Percentiles rank a stretch among this genome's conserved stretches.
Conservation (phyloP, 1,140 invertebrate genomes). For the Drosophila quadrilineata region DNA sequence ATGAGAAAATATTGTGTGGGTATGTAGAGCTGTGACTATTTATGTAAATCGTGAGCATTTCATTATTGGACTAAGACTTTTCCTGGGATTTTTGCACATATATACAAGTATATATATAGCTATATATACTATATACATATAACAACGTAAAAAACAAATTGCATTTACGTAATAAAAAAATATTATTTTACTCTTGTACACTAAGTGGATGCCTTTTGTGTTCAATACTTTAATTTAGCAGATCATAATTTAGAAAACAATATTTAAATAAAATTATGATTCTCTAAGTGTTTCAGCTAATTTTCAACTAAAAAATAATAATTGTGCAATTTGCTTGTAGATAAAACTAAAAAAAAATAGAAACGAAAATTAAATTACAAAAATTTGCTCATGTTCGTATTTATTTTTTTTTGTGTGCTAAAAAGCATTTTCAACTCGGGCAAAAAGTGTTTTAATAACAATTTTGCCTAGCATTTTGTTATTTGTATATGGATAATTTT, state of each 20-base stretch:
- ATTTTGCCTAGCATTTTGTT: constrained; percentile 64
- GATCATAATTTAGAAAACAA: constrained; percentile 33
- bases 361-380: no score
- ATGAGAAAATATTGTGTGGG: constrained; percentile 26
- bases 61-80: constrained; percentile 32
- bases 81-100: constrained; percentile 30
- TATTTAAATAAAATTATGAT: constrained; percentile 22
- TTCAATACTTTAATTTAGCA: constrained; percentile 1
- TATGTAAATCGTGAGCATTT: constrained; percentile 22
- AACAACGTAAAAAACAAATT: constrained; percentile 77
- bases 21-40: constrained; percentile 41
- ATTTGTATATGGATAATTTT: constrained; percentile 71
- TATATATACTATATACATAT: constrained; percentile 22
- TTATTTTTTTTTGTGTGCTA: constrained; percentile 33
- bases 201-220: neutral
- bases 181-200: constrained; percentile 45
- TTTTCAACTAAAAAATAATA: constrained; percentile 14
- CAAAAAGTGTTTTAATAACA: constrained; percentile 42
- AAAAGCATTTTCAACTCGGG: constrained; percentile 64
- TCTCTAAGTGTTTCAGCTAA: constrained; percentile 39
- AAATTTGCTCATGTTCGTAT: constrained; percentile 69
- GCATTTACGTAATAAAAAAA: constrained; percentile 80
- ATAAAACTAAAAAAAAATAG: constrained; percentile 21
- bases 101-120: neutral
- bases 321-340: constrained; percentile 59